Percentiles rank a stretch among this genome's conserved stretches.
These are phyloP conservation scores for Limnephilus auricula DNA, from an alignment of 2,888 invertebrate species.

Conservation along the genomic window DNA sequence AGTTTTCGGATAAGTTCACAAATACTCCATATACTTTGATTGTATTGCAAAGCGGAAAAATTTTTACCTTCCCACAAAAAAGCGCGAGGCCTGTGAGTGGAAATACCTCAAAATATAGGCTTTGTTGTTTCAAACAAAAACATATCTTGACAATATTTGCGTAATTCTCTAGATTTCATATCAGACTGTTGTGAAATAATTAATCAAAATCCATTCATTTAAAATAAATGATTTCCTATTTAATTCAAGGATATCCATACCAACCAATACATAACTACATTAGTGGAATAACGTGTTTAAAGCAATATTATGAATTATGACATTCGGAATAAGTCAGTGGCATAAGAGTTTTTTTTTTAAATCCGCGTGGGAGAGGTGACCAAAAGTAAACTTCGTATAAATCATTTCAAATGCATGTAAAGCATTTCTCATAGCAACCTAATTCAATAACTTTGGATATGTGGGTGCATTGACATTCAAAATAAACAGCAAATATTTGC, in stretches of 20 bases:
- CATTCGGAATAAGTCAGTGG: conserved; percentile 10
- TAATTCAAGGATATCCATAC: not conserved
- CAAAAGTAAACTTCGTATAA: not conserved
- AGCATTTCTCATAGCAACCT: not conserved
- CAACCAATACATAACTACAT: not conserved
- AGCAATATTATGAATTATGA: conserved; percentile 21
- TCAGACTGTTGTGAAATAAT: no score
- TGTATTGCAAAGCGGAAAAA: no score
- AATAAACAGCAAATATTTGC: not conserved
- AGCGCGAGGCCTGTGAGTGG: not conserved
- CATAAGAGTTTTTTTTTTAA: not conserved
- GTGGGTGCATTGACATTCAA: conserved; percentile 29
- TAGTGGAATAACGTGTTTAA: conserved; percentile 4
- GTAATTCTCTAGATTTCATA: not conserved
- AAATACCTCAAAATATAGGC: not conserved
- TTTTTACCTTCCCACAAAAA: no score
- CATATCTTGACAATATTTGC: not conserved
- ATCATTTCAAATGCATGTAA: not conserved
- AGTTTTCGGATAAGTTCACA: no score
- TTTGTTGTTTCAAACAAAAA: not conserved
- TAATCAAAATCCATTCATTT: not conserved
- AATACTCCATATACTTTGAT: no score
- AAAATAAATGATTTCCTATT: not conserved
- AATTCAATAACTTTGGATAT: not conserved
- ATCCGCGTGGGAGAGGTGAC: not conserved